Base-by-base conservation (phyloP, 2,888 invertebrate genomes). In the Ichneumoninae sp. region DNA sequence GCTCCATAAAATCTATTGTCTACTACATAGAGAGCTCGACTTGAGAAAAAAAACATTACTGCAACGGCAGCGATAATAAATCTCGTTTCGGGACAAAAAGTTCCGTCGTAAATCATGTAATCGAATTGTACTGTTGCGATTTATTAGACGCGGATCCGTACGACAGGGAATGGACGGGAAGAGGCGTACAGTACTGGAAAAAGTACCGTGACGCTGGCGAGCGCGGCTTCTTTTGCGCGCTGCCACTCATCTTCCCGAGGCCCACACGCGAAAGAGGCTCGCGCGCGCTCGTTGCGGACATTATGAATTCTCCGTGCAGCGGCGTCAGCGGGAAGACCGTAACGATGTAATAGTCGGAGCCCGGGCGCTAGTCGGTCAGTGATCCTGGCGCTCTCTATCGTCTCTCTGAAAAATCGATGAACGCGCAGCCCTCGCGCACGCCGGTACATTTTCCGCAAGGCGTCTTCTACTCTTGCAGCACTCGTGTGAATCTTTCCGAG, bases 41-140 rank as follows among this genome's bases (percentile, higher is more conserved):
- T 16, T 60, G 6, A 10, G 3, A 13, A 13, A 30, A 30, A 57
- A 22, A 57, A 30, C 8, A 10, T 57, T 57, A 60, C 26, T 16
- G 30, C 26, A 30, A 16, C 30, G 60, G 60, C 60, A 30, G 3
- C 26, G 5, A 16, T 16, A 6, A 60, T 22, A n/a, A 60, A 60
- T 60, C 60, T 30, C 44, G 26, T 44, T 44, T 65, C 8, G 13
- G 8, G 1, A 36, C 6, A 70, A 70, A 57, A 77, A 26, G 26
- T 57, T 22, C 40, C 76, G 50, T 68, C 72, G 57, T 72, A 52
- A 82, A 47, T 47, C 72, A 50, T 62, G 60, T 78, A 69, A 78
- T 78, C 68, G 77, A 82, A 78, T 78, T 72, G 72, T 82, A 78
- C 82, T 82, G 82, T 82, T 82, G 78, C 57, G 33, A 78, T 78